phyloP scores from a whole-genome alignment of 2,888 invertebrate species.

The Onthophagus sagittarius region DNA sequence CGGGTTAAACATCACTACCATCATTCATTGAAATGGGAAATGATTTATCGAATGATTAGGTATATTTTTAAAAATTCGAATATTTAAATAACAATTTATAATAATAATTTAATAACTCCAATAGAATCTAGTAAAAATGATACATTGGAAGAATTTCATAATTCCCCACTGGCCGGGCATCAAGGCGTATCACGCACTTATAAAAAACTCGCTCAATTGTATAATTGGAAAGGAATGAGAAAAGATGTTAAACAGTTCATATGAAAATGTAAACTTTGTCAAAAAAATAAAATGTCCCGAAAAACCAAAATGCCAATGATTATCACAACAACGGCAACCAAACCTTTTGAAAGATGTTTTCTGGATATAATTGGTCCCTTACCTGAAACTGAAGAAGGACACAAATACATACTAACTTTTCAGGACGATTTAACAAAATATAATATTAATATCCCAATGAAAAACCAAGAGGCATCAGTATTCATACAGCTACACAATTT shows the following conservation, averaged over 20 bases:
- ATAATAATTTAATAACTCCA: not conserved
- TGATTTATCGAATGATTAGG: constrained; percentile 14
- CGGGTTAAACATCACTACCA: no score
- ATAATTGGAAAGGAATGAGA: constrained; percentile 23
- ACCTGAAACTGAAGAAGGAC: constrained; percentile 30
- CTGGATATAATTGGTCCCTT: constrained; percentile 37
- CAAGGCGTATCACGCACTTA: constrained; percentile 14
- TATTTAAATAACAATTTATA: constrained; percentile 13
- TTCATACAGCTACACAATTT: constrained; percentile 22
- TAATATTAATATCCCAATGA: constrained; percentile 33
- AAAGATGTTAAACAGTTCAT: constrained; percentile 20
- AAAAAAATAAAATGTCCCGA: constrained; percentile 30
- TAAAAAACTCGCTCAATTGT: constrained; percentile 16
- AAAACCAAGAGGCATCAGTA: constrained; percentile 34
- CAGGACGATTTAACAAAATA: constrained; percentile 40
- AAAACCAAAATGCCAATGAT: constrained; percentile 37
- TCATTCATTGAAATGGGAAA: constrained; percentile 10
- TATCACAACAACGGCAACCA: constrained; percentile 35
- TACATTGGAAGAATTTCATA: constrained; percentile 17
- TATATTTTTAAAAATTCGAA: constrained; percentile 18
- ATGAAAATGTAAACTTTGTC: constrained; percentile 21
- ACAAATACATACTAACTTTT: constrained; percentile 33
- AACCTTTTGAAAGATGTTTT: constrained; percentile 35
- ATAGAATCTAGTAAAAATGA: not conserved
- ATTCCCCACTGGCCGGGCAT: constrained; percentile 16